Evolutionary conservation across 1,140 invertebrate genomes (phyloP), one percentile per base, ranked within the genome.

Genomic region (Musca vetustissima): DNA sequence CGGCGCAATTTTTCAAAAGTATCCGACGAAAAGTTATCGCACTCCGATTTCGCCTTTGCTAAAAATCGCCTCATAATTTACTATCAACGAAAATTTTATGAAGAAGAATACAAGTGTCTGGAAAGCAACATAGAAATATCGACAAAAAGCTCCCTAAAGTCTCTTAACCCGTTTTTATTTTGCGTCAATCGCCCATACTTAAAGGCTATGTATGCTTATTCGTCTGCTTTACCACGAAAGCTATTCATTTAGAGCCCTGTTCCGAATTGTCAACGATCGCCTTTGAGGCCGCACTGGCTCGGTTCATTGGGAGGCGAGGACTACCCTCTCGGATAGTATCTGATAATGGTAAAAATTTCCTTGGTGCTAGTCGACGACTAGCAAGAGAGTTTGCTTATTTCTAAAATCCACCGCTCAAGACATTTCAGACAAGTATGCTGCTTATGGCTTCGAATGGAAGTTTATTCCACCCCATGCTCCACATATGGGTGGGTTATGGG

Each of bases 401-500:
- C 4, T 53, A 4, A 53, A 21, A 19, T 21, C n/a, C 13, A 4
- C 19, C 7, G 50, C 50, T 11, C 0, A 21, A 19, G 52, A 53
- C 21, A 53, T 53, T 6, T n/a, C 21, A 14, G 14, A 53, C 76
- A 24, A 76, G 82, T 64, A 77, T 81, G 69, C 77, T 22, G 13
- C 21, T 55, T 21, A 55, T 21, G 52, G 52, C n/a, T 53, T 53
- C 19, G 52, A 53, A 22, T 53, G 52, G 52, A 22, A 21, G 15
- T 57, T 57, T n/a, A 57, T 57, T 24, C 21, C 52, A 14, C 52
- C 52, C 21, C 22, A 57, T 25, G 53, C 53, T 15, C 53, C 53
- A 4, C 53, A 57, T 14, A 57, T 57, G 53, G 24, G 81, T 32
- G 79, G 79, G 36, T 64, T 75, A 4, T 79, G 77, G 73, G 81